Base-by-base conservation (phyloP, 2,113 vertebrate species). In the Oncorhynchus kisutch region DNA sequence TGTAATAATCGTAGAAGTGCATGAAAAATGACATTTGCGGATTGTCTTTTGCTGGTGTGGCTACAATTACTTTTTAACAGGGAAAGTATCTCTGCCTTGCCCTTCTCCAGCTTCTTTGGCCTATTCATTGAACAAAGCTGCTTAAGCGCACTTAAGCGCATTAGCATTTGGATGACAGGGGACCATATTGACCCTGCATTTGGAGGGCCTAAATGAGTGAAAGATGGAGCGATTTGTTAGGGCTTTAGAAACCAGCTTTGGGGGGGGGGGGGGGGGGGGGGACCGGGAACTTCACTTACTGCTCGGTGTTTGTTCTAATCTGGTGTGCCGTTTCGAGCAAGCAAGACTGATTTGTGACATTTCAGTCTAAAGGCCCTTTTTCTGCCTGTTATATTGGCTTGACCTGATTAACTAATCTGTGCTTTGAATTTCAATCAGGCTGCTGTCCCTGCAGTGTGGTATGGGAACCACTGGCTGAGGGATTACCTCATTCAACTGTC, bases 91-190 rank as follows among this genome's bases (percentile, higher is more conserved):
- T 95, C 93, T 85, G 91, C 89, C 87, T 86, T 95, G 87, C 91
- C 92, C 94, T 91, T 93, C 94, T 94, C 86, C 64, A 91, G 91
- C 93, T 92, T 93, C 92, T 95, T 93, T 92, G 91, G 93, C 94
- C 95, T 94, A 95, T 98, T 98, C 96, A 96, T 90, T 91, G 89
- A 89, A 88, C 91, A 95, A 96, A 96, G 95, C 92, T 92, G 93
- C 95, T 96, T 98, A 98, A 97, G 94, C 92, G 85, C 96, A 92
- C 95, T 96, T 96, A 98, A 96, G 95, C 94, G 86, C 95, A 98
- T 98, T 98, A 98, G 96, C 96, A 96, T 97, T 95, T 95, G 95
- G 95, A 95, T 95, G 95, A 95, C 91, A 78, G 86, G 86, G 92
- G 94, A 94, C 91, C 95, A 93, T 94, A 94, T 92, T 95, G 95